These are phyloP conservation scores for Sarcophaga rosellei DNA, from an alignment of 2,888 invertebrate genomes.

Conservation along the genomic window DNA sequence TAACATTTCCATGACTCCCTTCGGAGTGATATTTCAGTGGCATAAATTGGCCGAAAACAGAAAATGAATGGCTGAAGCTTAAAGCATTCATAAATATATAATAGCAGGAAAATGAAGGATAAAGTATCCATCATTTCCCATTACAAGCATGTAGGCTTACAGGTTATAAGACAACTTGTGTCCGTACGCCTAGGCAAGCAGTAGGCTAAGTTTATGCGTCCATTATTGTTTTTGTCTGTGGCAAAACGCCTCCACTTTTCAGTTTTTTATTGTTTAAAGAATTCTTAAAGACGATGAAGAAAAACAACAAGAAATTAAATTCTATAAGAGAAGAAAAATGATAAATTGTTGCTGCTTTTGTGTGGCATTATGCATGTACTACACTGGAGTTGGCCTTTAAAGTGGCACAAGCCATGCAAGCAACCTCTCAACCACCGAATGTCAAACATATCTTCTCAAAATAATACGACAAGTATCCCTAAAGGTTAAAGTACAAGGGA, in stretches of 20 bases:
- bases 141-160: background rate
- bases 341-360: slow-evolving; percentile 49
- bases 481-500: background rate
- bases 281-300: background rate
- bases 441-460: background rate
- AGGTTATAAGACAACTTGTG: background rate
- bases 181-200: background rate
- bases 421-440: background rate
- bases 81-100: background rate
- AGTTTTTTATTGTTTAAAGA: background rate
- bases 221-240: too few species aligned
- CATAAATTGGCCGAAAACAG: slow-evolving; percentile 18
- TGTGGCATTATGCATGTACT: background rate
- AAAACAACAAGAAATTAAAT: slow-evolving; percentile 34
- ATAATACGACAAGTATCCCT: background rate
- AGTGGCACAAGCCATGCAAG: background rate
- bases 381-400: background rate
- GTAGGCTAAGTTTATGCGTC: too few species aligned
- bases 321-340: slow-evolving; percentile 30
- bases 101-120: background rate
- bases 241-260: too few species aligned
- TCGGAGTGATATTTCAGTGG: slow-evolving; percentile 21
- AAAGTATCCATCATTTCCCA: slow-evolving; percentile 39
- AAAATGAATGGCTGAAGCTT: background rate
- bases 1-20: slow-evolving; percentile 13